Conservation (phyloP, 2,113 vertebrate genomes). For the Nesospiza acunhae region DNA sequence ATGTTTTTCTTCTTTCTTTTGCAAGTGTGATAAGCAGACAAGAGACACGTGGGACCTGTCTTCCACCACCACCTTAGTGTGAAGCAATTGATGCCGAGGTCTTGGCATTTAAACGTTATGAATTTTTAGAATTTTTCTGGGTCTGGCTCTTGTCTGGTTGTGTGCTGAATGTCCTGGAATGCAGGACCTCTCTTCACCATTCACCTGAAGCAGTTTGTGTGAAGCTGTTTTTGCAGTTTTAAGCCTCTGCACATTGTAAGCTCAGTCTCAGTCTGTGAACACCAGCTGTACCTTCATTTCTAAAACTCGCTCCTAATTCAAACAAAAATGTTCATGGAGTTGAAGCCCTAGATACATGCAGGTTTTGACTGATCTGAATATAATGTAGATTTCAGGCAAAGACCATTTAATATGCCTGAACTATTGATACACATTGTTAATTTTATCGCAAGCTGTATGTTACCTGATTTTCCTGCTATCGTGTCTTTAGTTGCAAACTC, state of each 20-base stretch:
- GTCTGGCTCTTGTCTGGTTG: not conserved
- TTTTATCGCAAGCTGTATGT: not conserved
- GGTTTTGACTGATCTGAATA: not conserved
- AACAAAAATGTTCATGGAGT: not conserved
- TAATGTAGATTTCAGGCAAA: not conserved
- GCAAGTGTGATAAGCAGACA: not conserved
- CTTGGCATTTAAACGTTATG: not conserved
- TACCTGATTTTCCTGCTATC: not conserved
- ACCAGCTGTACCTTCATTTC: not conserved
- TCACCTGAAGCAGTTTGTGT: not conserved
- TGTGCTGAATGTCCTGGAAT: not conserved
- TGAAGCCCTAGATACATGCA: not conserved
- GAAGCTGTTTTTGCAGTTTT: not conserved
- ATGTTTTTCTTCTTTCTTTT: not conserved
- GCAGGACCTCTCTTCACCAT: not conserved
- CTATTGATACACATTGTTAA: not conserved
- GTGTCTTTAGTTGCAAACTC: not conserved
- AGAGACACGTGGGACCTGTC: fast-evolving
- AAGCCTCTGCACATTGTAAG: not conserved
- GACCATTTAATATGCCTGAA: not conserved
- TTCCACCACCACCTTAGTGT: not conserved
- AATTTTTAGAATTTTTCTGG: not conserved
- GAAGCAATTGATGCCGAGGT: not conserved
- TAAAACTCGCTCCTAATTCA: not conserved
- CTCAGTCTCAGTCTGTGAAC: not conserved